phyloP scores from a whole-genome alignment of 2,113 vertebrate species.

The Gymnorhina tibicen region DNA sequence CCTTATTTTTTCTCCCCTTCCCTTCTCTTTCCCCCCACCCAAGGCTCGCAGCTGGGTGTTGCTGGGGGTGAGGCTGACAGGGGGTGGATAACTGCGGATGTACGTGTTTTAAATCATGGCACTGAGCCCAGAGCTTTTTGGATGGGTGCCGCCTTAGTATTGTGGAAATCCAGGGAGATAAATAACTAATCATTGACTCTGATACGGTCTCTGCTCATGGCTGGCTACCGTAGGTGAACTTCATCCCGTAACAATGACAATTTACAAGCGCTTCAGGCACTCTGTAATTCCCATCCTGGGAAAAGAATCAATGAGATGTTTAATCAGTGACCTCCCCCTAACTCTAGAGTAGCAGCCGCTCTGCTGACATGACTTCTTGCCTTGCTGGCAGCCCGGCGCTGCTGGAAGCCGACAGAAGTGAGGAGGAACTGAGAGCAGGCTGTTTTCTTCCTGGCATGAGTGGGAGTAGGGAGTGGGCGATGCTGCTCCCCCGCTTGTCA shows the following conservation, averaged over 20 bases:
- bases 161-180: not conserved
- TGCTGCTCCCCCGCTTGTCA: not conserved
- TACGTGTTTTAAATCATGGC: not conserved
- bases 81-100: not conserved
- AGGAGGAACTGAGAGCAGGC: not conserved
- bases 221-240: not conserved
- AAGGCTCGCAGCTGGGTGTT: not conserved
- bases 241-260: not conserved
- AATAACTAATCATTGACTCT: not conserved
- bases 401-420: not conserved
- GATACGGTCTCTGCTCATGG: not conserved
- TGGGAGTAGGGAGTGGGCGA: conserved; percentile 1
- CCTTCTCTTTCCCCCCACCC: no score
- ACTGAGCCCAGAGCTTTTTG: not conserved
- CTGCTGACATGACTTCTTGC: not conserved
- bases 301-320: not conserved
- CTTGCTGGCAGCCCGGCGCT: not conserved
- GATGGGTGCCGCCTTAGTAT: not conserved
- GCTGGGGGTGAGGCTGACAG: not conserved
- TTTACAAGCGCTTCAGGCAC: not conserved
- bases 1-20: rapidly evolving
- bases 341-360: not conserved
- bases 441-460: not conserved
- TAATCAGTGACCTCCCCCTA: not conserved
- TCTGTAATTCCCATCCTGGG: not conserved